Percentiles rank a stretch among this genome's conserved stretches.
These are phyloP conservation scores for Oscheius myriophilus DNA, from an alignment of 2,888 invertebrate genomes.

Conservation along the genomic window DNA sequence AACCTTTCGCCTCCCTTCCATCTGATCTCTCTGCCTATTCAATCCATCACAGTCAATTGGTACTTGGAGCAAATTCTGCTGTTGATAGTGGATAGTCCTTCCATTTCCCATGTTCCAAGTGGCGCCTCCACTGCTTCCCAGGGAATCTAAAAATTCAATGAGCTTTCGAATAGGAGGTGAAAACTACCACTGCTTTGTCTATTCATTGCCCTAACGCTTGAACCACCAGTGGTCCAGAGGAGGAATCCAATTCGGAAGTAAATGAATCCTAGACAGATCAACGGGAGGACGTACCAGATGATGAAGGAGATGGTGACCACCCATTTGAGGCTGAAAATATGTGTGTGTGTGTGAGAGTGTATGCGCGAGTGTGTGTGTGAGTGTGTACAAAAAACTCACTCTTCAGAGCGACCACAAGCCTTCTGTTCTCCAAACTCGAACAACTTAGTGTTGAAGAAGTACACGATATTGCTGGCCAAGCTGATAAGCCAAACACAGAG, in stretches of 20 bases:
- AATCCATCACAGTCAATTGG: slow-evolving; percentile 23
- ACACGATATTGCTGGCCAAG: slow-evolving; percentile 50
- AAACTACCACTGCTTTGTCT: slow-evolving; percentile 38
- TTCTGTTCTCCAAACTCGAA: slow-evolving; percentile 31
- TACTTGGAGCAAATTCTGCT: slow-evolving; percentile 50
- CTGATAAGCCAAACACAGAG: slow-evolving; percentile 53
- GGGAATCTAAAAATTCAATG: slow-evolving; percentile 35
- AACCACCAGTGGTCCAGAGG: slow-evolving; percentile 76
- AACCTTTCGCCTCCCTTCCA: slow-evolving; percentile 49
- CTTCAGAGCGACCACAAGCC: slow-evolving; percentile 42
- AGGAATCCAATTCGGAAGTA: slow-evolving; percentile 86
- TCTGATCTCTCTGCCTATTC: slow-evolving; percentile 36
- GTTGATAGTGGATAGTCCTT: slow-evolving; percentile 42
- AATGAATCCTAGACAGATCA: slow-evolving; percentile 81
- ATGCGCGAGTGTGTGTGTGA: not conserved
- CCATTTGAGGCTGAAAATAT: slow-evolving; percentile 20
- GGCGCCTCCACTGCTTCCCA: slow-evolving; percentile 35
- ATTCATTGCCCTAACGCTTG: slow-evolving; percentile 35
- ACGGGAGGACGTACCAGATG: slow-evolving; percentile 83
- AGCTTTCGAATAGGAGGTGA: not conserved
- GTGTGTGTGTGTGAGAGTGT: not conserved
- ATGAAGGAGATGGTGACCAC: slow-evolving; percentile 79
- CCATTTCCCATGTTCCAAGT: slow-evolving; percentile 54
- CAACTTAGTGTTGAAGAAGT: slow-evolving; percentile 50
- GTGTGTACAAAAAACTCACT: slow-evolving; percentile 1